Conservation (phyloP, 2,888 invertebrate species). For the Mythimna vitellina region DNA sequence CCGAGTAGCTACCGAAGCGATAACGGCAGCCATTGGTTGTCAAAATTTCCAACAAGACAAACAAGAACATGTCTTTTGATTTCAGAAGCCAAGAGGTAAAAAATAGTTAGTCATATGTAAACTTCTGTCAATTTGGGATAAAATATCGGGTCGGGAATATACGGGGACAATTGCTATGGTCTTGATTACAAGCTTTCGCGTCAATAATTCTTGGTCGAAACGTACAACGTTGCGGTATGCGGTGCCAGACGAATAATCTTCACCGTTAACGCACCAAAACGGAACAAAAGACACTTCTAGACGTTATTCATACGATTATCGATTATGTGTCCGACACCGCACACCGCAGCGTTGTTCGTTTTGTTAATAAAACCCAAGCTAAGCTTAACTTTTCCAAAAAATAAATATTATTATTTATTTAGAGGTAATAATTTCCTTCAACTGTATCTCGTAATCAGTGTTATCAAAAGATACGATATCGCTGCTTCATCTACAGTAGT, state of each 20-base stretch:
- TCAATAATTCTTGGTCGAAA: background rate
- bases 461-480: slow-evolving; percentile 29
- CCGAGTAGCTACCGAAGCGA: background rate
- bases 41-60: background rate
- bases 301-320: no score
- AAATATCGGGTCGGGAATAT: background rate
- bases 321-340: background rate
- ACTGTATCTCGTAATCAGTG: no score
- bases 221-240: no score
- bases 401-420: slow-evolving; percentile 4
- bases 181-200: background rate
- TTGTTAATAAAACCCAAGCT: background rate
- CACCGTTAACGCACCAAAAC: no score
- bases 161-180: background rate
- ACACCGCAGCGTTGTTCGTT: background rate
- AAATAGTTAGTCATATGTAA: background rate
- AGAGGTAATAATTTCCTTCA: background rate
- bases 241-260: no score
- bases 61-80: background rate
- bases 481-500: slow-evolving; percentile 43
- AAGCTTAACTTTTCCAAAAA: background rate
- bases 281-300: no score
- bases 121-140: background rate
- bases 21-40: background rate
- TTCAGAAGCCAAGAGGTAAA: background rate